phyloP scores from a whole-genome alignment of 2,797 vertebrate species.

The Pristis pectinata region DNA sequence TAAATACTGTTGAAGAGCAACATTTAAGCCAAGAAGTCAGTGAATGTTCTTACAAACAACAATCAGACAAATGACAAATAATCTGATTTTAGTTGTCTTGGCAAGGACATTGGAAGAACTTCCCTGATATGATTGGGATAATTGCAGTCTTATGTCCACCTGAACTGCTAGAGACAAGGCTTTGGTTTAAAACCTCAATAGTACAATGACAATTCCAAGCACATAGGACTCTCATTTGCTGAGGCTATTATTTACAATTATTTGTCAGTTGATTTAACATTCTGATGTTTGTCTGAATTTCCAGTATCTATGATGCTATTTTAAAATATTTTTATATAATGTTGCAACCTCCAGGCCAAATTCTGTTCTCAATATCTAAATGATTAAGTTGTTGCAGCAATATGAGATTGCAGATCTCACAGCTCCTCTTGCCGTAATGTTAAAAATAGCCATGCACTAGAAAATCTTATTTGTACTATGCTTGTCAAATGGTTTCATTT shows the following conservation, averaged over 20 bases:
- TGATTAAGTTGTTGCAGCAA: background rate
- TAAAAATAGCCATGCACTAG: background rate
- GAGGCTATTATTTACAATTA: background rate
- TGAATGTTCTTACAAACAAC: background rate
- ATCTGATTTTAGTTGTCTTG: background rate
- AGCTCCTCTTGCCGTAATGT: background rate
- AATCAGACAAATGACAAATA: background rate
- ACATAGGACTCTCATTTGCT: background rate
- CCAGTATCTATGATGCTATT: background rate
- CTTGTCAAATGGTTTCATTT: slow-evolving; percentile 12
- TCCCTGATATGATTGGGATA: background rate
- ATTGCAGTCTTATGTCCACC: background rate
- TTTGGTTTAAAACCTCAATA: background rate
- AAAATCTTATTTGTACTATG: slow-evolving; percentile 25
- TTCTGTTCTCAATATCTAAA: slow-evolving; percentile 9
- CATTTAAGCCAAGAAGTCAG: background rate
- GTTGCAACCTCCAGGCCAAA: background rate
- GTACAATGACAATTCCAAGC: background rate
- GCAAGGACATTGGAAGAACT: background rate
- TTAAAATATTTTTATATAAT: background rate
- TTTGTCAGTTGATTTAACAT: background rate
- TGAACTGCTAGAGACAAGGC: background rate
- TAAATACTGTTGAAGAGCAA: background rate
- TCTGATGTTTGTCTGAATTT: background rate
- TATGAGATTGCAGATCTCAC: background rate